Base-by-base conservation (phyloP, 2,888 invertebrate genomes). In the Tigriopus californicus region DNA sequence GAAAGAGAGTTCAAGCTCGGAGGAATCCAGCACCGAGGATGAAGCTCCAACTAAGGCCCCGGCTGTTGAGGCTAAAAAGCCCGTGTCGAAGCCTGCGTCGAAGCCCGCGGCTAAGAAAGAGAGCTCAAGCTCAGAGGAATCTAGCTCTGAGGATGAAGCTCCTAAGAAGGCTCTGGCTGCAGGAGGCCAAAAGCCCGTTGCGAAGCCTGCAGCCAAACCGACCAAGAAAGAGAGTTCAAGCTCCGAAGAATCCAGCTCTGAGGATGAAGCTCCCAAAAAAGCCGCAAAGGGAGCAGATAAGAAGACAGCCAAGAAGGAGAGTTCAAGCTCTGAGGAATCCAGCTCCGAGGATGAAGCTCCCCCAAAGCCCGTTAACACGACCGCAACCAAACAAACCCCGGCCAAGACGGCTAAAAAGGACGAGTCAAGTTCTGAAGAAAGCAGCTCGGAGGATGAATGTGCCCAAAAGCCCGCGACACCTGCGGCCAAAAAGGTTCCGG, bases 311-410 rank as follows among this genome's bases (percentile, higher is more conserved):
- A 57, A 57, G 22, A 57, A 46, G 25, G 41, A 25, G 18, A 41
- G 6, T 11, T 46, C 44, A 6, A 57, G 57, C 20, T 46, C 44
- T 1, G 42, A 42, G 20, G 54, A 54, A 18, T n/a, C 15, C 8
- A 22, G 22, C 20, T 49, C 57, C 2, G 57, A 57, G 12, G 57
- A 57, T 13, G 57, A 57, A 54, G 25, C 52, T 41, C 40, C 44
- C 18, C 46, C 46, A 33, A 33, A 33, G 22, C 5, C 11, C 22
- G 51, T 18, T 49, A 49, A 54, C 41, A 18, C 41, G 5, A 12
- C 41, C 8, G 8, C 44, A 24, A 8, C 25, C 18, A 57, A 57
- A 41, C 20, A 6, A 44, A 22, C 46, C 4, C 6, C 57, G n/a
- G 46, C 41, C 40, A 33, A 24, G 13, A 22, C 1, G 1, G 11